Evolutionary conservation across 2,888 invertebrate genomes (phyloP), one percentile per base, ranked within the genome.

Genomic region (Meganola albula): DNA sequence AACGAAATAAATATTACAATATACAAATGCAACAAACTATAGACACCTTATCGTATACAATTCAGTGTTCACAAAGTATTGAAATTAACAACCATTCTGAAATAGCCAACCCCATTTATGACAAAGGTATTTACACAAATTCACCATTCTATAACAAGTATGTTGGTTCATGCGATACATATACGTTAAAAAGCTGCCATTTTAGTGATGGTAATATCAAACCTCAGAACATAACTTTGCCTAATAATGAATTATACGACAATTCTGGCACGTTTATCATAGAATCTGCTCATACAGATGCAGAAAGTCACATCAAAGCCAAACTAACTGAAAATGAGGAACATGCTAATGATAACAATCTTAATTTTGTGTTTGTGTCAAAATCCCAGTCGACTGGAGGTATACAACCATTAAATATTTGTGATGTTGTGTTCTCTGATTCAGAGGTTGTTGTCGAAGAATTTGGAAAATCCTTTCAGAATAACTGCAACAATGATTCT

Each of bases 391-490:
- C 12, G 10, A 10, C 34, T 6, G 40, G 26, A 11, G 18, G 26
- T 20, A 31, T 60, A 27, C 57, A 67, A 21, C 72, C 73, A 16
- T 18, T 68, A 10, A 41, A 59, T 31, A 9, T 71, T 4, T 72
- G 70, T 49, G 66, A 74, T 54, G 55, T 62, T 12, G 34, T 67
- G 20, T 37, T 48, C 28, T 24, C 32, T 25, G 36, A 40, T 10
- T 33, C 40, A 12, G 37, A 22, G 16, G 34, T 25, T 6, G 27
- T 11, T 4, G 40, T 36, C 25, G 40, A 40, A 10, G 50, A 44
- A 26, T 34, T 44, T 20, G 41, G 37, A 25, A 42, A 25, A 12
- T 44, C 34, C 24, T 34, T 41, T 29, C 16, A 16, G 28, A 34
- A 37, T n/a, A 27, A 37, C 10, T 37, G 16, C 24, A 5, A 9